Evolutionary conservation across 2,797 vertebrate genomes (phyloP), one percentile per base, ranked within the genome.

Genomic region (Typhlichthys subterraneus): DNA sequence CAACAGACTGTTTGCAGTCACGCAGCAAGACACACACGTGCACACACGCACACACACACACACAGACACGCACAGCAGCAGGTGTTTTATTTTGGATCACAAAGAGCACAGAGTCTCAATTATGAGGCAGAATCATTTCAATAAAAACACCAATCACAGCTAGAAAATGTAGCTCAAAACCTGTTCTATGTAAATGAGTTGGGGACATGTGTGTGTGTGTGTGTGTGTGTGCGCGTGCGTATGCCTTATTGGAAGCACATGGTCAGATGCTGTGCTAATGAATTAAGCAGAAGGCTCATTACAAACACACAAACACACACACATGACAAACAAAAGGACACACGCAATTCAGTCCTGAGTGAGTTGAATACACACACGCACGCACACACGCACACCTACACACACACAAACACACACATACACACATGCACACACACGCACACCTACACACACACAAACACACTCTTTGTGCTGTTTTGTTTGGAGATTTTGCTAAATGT

Each of bases 281-380:
- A 82, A 81, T 76, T 78, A 81, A 84, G 84, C 73, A 84, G 78
- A 64, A 72, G 74, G 72, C 77, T 82, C 66, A 85, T 81, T 83
- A 82, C 66, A 69, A 81, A 72, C 76, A 67, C 53, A 71, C 49
- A 67, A 65, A 69, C 70, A 70, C 75, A 72, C 65, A 60, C 47
- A 67, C 67, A 53, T 48, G 6, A 67, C 52, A 63, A 83, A 85
- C 86, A 87, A 87, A 81, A 73, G 79, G 72, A 85, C 81, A 47
- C 67, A 61, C 61, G 72, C 73, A 74, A 79, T 85, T 87, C 84
- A 79, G 58, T 50, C 49, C 65, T 83, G 86, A 89, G 88, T 88
- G 79, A 87, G 90, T 90, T 82, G 86, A 81, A 87, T 72, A 66
- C 70, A 67, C 57, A 70, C 23, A 29, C 23, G 23, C 23, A 23